These are phyloP conservation scores for Drepana falcataria DNA, from an alignment of 2,888 invertebrate species.

Conservation along the genomic window DNA sequence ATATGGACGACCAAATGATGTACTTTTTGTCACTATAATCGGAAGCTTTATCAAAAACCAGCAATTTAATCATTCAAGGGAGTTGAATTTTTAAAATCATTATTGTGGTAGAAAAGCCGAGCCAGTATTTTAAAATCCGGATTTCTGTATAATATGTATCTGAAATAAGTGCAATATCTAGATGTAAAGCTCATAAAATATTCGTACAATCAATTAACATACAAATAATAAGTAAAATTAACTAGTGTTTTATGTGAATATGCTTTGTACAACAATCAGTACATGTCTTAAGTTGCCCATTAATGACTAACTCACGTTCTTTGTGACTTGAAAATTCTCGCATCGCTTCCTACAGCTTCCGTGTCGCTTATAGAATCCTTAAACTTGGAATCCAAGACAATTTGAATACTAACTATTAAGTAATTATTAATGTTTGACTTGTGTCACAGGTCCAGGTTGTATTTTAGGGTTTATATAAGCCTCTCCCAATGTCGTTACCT, in stretches of 20 bases:
- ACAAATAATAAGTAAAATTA: slow-evolving; percentile 12
- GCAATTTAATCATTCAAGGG: slow-evolving; percentile 42
- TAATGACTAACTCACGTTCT: slow-evolving; percentile 30
- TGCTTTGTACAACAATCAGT: slow-evolving; percentile 15
- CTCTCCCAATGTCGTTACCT: slow-evolving; percentile 67
- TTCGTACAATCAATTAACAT: slow-evolving; percentile 23
- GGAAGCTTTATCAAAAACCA: slow-evolving; percentile 28
- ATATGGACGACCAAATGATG: slow-evolving; percentile 25
- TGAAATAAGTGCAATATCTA: slow-evolving; percentile 70
- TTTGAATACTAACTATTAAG: slow-evolving; percentile 38
- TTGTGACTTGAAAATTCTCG: slow-evolving; percentile 38
- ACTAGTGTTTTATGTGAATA: slow-evolving; percentile 9
- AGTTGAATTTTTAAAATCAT: slow-evolving; percentile 41
- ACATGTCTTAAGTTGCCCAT: slow-evolving; percentile 34
- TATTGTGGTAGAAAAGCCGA: slow-evolving; percentile 65
- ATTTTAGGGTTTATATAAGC: slow-evolving; percentile 63
- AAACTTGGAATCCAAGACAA: slow-evolving; percentile 49
- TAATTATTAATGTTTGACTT: slow-evolving; percentile 53
- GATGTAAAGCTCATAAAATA: slow-evolving; percentile 55
- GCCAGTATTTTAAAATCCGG: slow-evolving; percentile 74
- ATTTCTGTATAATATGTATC: slow-evolving; percentile 66
- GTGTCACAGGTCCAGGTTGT: slow-evolving; percentile 75
- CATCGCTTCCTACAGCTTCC: slow-evolving; percentile 65
- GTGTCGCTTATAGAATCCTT: slow-evolving; percentile 53
- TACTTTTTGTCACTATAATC: slow-evolving; percentile 20